Base-by-base conservation (phyloP, 2,888 invertebrate genomes). In the Ochropleura leucogaster region DNA sequence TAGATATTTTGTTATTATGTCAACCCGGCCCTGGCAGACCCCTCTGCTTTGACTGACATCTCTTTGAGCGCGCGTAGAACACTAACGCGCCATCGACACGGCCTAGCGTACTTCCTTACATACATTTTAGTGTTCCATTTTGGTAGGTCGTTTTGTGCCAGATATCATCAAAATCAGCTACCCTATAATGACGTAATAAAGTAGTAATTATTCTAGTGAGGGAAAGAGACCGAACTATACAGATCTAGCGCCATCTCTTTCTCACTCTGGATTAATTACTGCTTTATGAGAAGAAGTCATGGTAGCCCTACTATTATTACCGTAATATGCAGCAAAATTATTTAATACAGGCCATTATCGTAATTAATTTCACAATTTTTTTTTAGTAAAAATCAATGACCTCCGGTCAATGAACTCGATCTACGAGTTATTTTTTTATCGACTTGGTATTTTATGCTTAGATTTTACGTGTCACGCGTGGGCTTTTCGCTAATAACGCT, bases 321-420 rank as follows among this genome's bases (percentile, higher is more conserved):
- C 30, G 30, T 30, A 9, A 0, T 60, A 42, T 5, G 18, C 7
- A 64, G 42, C 4, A 42, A n/a, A 42, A 62, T 12, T 16, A 14
- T 44, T n/a, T 62, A 62, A 8, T 7, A n/a, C 14, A 14, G 0
- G 44, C n/a, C n/a, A 62, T n/a, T 44, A n/a, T 42, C 10, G 7
- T 7, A 30, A 57, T 30, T 57, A 30, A 57, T 57, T 30, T 62
- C 0, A 62, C 12, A 30, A 42, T 20, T n/a, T 7, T 40, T n/a
- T 30, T 16, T n/a, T 3, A 18, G 9, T 40, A 20, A n/a, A 46
- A 60, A 51, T 4, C 30, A 57, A 44, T 76, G 44, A 66, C 57
- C 5, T 20, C 20, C 46, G 77, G 67, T 60, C 40, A 77, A 51
- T 42, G 67, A 77, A 51, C 74, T 76, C n/a, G 5, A 73, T n/a